Conservation (phyloP, 2,888 invertebrate genomes). For the Cremastobaeus sp. region DNA sequence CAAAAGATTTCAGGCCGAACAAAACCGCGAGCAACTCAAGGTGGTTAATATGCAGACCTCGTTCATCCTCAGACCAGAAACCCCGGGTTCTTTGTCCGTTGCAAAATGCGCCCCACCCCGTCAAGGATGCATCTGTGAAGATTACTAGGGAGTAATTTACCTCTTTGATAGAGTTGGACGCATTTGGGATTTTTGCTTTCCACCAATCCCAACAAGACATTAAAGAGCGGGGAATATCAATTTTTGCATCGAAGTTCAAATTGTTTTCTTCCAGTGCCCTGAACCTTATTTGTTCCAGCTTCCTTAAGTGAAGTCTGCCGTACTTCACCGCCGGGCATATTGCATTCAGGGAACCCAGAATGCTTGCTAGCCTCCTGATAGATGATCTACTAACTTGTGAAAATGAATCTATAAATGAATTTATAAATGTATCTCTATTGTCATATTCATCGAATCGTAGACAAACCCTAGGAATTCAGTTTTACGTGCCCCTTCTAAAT, state of each 20-base stretch:
- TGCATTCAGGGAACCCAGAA: constrained; percentile 30
- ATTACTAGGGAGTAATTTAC: constrained; percentile 7
- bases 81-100: constrained; percentile 2
- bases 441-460: neutral
- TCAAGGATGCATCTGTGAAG: constrained; percentile 17
- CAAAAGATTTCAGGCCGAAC: no score
- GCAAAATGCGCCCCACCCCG: constrained; percentile 18
- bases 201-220: constrained; percentile 12
- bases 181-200: constrained; percentile 4
- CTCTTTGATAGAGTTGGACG: neutral
- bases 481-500: neutral
- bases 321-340: constrained; percentile 42
- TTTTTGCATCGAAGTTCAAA: constrained; percentile 1
- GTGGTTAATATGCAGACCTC: constrained; percentile 56
- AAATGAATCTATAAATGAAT: neutral
- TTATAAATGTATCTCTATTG: neutral
- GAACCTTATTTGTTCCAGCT: constrained; percentile 33
- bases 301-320: constrained; percentile 22
- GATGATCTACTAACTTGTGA: neutral
- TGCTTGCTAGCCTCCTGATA: neutral
- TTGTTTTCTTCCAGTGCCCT: constrained; percentile 1
- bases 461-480: neutral
- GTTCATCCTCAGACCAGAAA: constrained; percentile 26
- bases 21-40: constrained; percentile 51
- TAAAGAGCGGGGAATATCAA: neutral